A percentile compares a stretch with the other conserved stretches of the same genome.
These are phyloP conservation scores for Amphipoea lucens DNA, from an alignment of 2,888 invertebrate species.

Conservation along the genomic window DNA sequence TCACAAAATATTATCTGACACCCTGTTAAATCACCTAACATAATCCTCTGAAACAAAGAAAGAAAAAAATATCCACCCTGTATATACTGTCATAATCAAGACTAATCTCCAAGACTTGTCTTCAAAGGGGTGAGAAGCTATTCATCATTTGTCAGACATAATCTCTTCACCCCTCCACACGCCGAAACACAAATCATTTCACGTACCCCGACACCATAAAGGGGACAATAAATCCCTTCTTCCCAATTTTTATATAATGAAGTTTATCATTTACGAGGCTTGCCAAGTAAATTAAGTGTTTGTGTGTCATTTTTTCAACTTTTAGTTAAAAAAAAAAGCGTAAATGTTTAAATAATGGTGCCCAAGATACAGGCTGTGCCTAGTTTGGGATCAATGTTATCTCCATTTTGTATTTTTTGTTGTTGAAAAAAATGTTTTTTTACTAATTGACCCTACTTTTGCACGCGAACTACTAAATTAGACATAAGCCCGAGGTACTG, in stretches of 20 bases:
- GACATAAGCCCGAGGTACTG: too few relatives aligned
- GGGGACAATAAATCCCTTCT: not conserved
- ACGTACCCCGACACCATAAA: conserved; percentile 9
- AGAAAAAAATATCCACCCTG: not conserved
- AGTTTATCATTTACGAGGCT: conserved; percentile 12
- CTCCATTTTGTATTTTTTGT: not conserved
- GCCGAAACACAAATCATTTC: conserved; percentile 43
- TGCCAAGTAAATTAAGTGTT: not conserved
- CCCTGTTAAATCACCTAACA: not conserved
- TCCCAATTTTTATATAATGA: conserved; percentile 11
- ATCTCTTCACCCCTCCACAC: conserved; percentile 28
- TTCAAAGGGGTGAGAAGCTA: conserved; percentile 20
- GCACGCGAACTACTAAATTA: too few relatives aligned
- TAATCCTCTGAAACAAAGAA: not conserved
- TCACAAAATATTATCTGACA: not conserved
- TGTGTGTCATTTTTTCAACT: not conserved
- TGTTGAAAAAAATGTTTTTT: not conserved
- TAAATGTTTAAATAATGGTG: not conserved
- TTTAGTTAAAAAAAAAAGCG: not conserved
- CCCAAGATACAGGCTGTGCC: not conserved
- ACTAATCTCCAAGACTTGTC: conserved; percentile 26
- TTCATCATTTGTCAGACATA: conserved; percentile 54
- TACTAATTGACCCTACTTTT: not conserved
- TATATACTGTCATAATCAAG: conserved; percentile 27
- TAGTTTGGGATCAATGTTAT: not conserved